Conservation (phyloP, 2,797 vertebrate species). For the Chelmon rostratus region DNA sequence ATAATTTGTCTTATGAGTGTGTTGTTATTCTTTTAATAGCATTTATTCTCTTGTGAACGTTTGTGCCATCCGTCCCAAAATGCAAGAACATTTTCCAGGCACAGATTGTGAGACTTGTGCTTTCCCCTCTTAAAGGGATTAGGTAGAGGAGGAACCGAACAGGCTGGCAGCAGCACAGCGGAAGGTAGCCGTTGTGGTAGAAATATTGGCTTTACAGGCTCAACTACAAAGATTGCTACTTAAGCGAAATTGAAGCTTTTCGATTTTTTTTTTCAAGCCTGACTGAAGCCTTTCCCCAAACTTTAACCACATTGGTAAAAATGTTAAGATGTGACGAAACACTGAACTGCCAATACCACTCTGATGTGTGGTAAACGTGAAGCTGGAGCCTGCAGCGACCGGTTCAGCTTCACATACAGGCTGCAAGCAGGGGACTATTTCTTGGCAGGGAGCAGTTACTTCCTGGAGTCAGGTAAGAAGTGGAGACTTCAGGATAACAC, state of each 20-base stretch:
- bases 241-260: background rate
- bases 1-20: background rate
- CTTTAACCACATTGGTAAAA: background rate
- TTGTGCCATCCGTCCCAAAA: background rate
- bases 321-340: background rate
- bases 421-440: background rate
- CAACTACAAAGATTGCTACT: background rate
- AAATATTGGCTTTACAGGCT: background rate
- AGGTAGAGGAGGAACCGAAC: background rate
- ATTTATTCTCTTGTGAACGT: background rate
- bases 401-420: background rate
- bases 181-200: background rate
- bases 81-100: background rate
- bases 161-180: background rate
- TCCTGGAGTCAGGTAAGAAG: background rate
- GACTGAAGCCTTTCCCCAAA: background rate
- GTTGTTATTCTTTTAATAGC: background rate
- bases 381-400: background rate
- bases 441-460: background rate
- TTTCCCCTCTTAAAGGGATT: background rate
- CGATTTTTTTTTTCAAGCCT: background rate
- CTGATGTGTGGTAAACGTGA: background rate
- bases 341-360: background rate
- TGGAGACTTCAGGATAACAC: too few species aligned
- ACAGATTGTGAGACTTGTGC: background rate